Evolutionary conservation across 2,888 invertebrate species (phyloP), one percentile per base, ranked within the genome.

Genomic region (Ceraclea dissimilis): DNA sequence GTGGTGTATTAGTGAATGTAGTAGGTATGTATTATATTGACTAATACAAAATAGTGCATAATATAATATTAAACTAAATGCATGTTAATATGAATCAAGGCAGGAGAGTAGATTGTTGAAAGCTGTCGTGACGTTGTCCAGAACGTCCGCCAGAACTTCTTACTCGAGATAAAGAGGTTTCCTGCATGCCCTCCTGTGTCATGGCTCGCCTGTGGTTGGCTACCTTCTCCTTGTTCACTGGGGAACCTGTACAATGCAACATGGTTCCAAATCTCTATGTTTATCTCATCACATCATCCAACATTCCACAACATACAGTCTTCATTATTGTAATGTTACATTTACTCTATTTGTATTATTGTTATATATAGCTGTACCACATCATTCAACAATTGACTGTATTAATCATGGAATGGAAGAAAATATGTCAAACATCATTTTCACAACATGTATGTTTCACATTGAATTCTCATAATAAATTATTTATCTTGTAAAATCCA

Each of bases 101-200:
- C 18, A 55, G 46, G 49, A 55, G 55, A 49, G 39, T 39, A 19
- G 55, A 55, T 44, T 55, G 55, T 33, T 55, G 55, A 39, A 54
- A 49, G 16, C 39, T 39, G 16, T 39, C 39, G 51, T 51, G 51
- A 48, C 54, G 52, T 46, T 61, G 59, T 63, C 62, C 63, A 66
- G 57, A 63, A 18, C 49, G 22, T 2, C 52, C 48, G 21, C 33
- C 63, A 63, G 68, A 69, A 66, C 70, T 70, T 73, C 85, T 85
- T 88, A 88, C 88, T 83, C 87, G 82, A 73, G 84, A 86, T 70
- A 89, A 80, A 66, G 87, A 85, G 63, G 88, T 88, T 78, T 89
- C 88, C 72, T 87, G 86, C 66, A 85, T 82, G 68, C 79, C 79
- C 69, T 79, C 78, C 79, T 85, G 82, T 71, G 83, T 83, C 67